Conservation (phyloP, 2,797 vertebrate species). For the Acropternis orthonyx region DNA sequence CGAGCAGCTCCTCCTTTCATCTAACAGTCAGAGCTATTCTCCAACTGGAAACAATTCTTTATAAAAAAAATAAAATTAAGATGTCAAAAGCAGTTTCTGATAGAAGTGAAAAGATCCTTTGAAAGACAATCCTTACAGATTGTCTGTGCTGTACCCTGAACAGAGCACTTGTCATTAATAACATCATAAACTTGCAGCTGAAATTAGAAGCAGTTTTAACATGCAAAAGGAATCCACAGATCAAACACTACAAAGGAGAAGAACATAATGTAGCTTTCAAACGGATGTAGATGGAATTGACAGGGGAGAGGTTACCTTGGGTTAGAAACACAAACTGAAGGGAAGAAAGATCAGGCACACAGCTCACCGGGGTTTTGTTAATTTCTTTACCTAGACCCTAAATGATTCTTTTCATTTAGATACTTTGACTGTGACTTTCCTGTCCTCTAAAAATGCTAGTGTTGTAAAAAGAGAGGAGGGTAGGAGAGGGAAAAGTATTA, state of each 20-base stretch:
- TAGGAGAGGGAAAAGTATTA: background rate
- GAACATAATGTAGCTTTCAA: conserved; percentile 32
- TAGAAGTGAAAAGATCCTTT: conserved; percentile 24
- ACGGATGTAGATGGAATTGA: background rate
- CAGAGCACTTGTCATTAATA: conserved; percentile 47
- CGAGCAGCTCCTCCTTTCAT: background rate
- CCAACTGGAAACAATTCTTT: background rate
- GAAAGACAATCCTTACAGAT: conserved; percentile 19
- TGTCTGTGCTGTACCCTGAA: background rate
- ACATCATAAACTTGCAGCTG: conserved; percentile 23
- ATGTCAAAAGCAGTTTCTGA: conserved; percentile 22
- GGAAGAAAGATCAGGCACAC: background rate
- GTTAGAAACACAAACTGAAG: background rate
- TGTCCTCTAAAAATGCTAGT: background rate
- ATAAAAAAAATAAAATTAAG: background rate
- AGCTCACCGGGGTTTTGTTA: background rate
- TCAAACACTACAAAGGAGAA: conserved; percentile 21
- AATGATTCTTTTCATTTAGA: background rate
- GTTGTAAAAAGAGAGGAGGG: background rate
- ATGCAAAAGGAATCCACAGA: conserved; percentile 35
- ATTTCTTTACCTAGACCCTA: background rate
- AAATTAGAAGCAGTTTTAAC: conserved; percentile 51
- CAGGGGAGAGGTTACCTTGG: conserved; percentile 6
- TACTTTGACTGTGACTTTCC: background rate
- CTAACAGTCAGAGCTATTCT: background rate